A percentile compares a stretch with the other conserved stretches of the same genome.
Conservation (phyloP, 2,888 invertebrate species). For the Omphaloscelis lunosa region DNA sequence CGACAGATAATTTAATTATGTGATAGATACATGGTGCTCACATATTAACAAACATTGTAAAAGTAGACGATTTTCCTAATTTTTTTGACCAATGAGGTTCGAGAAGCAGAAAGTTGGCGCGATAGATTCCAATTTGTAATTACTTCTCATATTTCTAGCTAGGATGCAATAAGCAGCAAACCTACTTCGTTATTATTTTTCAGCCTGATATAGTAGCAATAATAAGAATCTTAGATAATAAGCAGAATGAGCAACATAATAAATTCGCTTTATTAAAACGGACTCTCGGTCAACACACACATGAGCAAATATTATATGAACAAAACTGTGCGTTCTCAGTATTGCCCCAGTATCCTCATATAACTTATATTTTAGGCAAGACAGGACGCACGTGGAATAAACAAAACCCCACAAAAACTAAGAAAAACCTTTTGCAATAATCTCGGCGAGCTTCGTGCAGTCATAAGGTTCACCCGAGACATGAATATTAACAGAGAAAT, state of each 20-base stretch:
- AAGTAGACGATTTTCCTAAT: too few relatives aligned
- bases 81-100: background rate
- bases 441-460: conserved; percentile 68
- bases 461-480: conserved; percentile 76
- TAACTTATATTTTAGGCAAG: conserved; percentile 70
- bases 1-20: too few relatives aligned
- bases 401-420: conserved; percentile 65
- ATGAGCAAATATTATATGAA: conserved; percentile 31
- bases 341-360: conserved; percentile 53
- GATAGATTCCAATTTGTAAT: background rate
- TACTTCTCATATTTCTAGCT: conserved; percentile 1
- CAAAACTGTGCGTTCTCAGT: conserved; percentile 32
- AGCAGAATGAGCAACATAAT: conserved; percentile 12
- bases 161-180: background rate
- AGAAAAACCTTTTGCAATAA: conserved; percentile 71
- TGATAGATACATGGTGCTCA: too few relatives aligned
- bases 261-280: conserved; percentile 37
- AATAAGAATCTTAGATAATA: conserved; percentile 38
- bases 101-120: background rate
- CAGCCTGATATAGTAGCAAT: conserved; percentile 9
- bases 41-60: too few relatives aligned
- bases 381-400: conserved; percentile 71
- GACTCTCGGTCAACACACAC: conserved; percentile 10
- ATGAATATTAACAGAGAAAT: conserved; percentile 82
- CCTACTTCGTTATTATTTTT: conserved; percentile 23